Base-by-base conservation (phyloP, 2,888 invertebrate species). In the Andricus quercusramuli region DNA sequence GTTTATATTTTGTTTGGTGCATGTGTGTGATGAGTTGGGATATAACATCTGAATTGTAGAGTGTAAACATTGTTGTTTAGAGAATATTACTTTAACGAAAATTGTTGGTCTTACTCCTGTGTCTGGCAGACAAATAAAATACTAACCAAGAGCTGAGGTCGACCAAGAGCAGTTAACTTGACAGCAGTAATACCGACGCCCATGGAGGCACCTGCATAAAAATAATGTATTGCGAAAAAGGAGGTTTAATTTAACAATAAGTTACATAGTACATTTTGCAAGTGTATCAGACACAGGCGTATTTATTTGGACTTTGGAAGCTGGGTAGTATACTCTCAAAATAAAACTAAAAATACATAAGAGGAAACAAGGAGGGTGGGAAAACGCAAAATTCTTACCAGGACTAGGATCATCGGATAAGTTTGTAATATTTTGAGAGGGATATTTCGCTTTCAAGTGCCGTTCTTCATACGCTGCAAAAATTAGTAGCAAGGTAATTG, bases 131-230 rank as follows among this genome's bases (percentile, higher is more conserved):
- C 62, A 62, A 62, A 70, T 32, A 74, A 56, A 56, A 80, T 82
- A 95, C 96, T 95, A 94, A 99, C 99, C 95, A 99, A 94, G 88
- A 99, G 94, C 92, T 99, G 98, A 77, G 99, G 99, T 91, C 99
- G 96, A 88, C 99, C 99, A 62, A 99, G 95, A 13, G 99, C 99
- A 51, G 99, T 99, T 88, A 99, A 93, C 94, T 99, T 99, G 83
- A 99, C 96, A 65, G 99, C 99, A 90, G 98, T 98, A 90, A 99
- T 97, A 64, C 99, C 99, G 37, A 98, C 98, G 84, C 98, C 97
- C 93, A 97, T 96, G 56, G 99, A 98, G 80, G 97, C 96, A 90
- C 96, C 98, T 98, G 94, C 84, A 95, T 95, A 80, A 70, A 83
- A 59, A 79, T 47, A 78, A 56, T 13, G 64, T 13, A 76, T n/a